Conservation (phyloP, 2,797 vertebrate species). For the Sebastes kiyomatsui region DNA sequence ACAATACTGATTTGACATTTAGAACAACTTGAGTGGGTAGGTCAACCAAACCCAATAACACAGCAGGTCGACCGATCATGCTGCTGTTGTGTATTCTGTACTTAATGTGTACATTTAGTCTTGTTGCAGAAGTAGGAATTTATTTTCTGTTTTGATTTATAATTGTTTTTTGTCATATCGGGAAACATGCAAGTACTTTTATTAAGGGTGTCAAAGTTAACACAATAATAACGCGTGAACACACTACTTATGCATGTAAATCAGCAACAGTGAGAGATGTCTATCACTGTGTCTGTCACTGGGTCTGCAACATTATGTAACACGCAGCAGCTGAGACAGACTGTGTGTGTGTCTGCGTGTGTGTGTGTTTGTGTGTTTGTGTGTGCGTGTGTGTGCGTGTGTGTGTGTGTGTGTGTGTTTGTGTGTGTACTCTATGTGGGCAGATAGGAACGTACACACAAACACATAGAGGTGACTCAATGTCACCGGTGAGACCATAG, state of each 20-base stretch:
- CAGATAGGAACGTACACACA: slow-evolving; percentile 28
- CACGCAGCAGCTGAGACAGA: slow-evolving; percentile 62
- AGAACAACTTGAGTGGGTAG: not conserved
- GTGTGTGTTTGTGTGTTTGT: not conserved
- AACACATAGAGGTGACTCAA: slow-evolving; percentile 53
- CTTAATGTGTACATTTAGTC: not conserved
- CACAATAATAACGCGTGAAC: no score
- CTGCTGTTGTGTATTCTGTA: not conserved
- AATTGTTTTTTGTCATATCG: not conserved
- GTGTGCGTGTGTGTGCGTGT: not conserved
- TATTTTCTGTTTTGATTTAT: not conserved
- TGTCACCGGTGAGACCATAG: slow-evolving; percentile 41
- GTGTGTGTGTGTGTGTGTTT: not conserved
- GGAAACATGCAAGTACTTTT: not conserved
- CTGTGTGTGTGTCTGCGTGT: not conserved
- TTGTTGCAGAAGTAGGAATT: not conserved
- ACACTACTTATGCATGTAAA: no score
- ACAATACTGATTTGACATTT: not conserved
- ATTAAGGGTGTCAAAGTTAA: no score
- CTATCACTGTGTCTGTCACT: not conserved
- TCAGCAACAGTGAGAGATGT: no score
- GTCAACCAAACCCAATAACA: not conserved
- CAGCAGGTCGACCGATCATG: not conserved
- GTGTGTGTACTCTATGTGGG: not conserved
- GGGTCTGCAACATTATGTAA: slow-evolving; percentile 62